phyloP scores from a whole-genome alignment of 2,113 vertebrate genomes.

The Tetraodon nigroviridis region DNA sequence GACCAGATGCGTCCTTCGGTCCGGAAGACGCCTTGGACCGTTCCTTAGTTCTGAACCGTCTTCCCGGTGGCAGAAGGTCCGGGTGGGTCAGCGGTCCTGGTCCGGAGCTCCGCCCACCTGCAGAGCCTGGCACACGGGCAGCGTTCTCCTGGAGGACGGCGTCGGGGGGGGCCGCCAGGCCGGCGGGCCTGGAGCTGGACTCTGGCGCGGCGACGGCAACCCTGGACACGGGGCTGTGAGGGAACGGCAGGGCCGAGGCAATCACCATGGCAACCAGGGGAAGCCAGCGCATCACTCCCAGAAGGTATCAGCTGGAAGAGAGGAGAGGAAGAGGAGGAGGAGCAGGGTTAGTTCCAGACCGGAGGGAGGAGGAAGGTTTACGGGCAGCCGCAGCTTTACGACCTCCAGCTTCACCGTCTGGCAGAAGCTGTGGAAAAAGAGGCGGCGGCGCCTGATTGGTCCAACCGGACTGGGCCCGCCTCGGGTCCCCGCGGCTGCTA shows the following conservation, averaged over 20 bases:
- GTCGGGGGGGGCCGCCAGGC: slow-evolving; percentile 25
- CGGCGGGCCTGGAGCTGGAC: slow-evolving; percentile 40
- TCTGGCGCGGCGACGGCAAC: slow-evolving; percentile 58
- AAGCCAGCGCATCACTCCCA: slow-evolving; percentile 85
- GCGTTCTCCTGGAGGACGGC: slow-evolving; percentile 12
- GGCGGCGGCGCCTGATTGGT: too few relatives aligned
- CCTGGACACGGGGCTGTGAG: slow-evolving; percentile 69
- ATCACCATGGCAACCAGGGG: slow-evolving; percentile 85
- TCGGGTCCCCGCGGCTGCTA: too few relatives aligned
- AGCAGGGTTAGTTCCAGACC: too few relatives aligned
- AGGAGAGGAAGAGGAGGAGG: background rate
- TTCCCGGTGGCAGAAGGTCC: background rate
- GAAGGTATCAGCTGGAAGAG: slow-evolving; percentile 75
- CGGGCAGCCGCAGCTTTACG: too few relatives aligned
- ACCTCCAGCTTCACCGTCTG: too few relatives aligned
- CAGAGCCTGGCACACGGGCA: slow-evolving; percentile 19
- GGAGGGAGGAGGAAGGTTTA: too few relatives aligned
- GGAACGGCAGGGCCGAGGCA: slow-evolving; percentile 79
- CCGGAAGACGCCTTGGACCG: slow-evolving; percentile 32
- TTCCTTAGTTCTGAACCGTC: background rate
- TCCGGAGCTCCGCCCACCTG: background rate
- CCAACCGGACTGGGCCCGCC: too few relatives aligned
- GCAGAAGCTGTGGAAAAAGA: too few relatives aligned
- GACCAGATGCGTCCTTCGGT: slow-evolving; percentile 44
- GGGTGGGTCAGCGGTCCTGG: background rate